A percentile compares a stretch with the other conserved stretches of the same genome.
These are phyloP conservation scores for Bothrops jararaca DNA, from an alignment of 2,113 vertebrate species.

Conservation along the genomic window DNA sequence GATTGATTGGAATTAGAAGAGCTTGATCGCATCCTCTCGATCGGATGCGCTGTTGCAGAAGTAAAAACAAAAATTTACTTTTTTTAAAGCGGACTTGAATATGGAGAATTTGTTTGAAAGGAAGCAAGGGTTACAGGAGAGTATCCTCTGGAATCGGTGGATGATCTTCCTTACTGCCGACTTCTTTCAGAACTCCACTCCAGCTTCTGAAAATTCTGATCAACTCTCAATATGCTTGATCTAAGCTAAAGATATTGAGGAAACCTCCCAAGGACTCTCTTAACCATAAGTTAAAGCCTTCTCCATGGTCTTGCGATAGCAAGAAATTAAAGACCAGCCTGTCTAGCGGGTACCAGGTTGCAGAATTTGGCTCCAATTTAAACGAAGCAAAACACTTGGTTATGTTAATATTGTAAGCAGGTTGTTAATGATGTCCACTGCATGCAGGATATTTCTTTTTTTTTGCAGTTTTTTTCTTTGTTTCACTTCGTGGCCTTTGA, in stretches of 20 bases:
- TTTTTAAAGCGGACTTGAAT: neutral
- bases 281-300: neutral
- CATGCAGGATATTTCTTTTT: neutral
- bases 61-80: neutral
- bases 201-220: neutral
- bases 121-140: neutral
- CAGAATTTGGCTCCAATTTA: neutral
- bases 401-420: neutral
- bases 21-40: neutral
- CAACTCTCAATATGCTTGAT: neutral
- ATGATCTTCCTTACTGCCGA: neutral
- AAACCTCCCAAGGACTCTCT: neutral
- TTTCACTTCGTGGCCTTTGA: neutral
- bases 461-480: neutral
- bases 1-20: neutral
- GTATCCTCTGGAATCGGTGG: neutral
- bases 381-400: neutral
- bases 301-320: neutral
- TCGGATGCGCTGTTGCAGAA: neutral
- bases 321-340: neutral
- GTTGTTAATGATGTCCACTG: neutral
- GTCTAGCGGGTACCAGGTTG: neutral
- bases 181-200: neutral
- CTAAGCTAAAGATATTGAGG: neutral
- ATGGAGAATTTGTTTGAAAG: too few relatives aligned